Evolutionary conservation across 2,113 vertebrate species (phyloP), one percentile per base, ranked within the genome.

Genomic region (Passer montanus): DNA sequence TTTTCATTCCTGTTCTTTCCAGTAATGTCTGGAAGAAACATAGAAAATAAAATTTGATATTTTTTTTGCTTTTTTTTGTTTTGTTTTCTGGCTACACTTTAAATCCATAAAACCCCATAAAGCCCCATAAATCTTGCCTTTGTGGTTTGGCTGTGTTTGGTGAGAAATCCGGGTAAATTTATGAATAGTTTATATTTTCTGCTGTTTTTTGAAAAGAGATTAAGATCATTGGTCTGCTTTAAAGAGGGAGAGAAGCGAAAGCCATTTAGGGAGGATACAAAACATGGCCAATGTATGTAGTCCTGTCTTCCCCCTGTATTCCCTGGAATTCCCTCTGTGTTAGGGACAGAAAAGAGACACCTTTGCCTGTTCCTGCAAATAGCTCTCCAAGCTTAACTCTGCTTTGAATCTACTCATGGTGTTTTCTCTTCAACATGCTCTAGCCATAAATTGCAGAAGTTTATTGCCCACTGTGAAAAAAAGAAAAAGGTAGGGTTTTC

Each of bases 1-100:
- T 95, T 83, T 70, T 77, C 46, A 90, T 93, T 96, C 39, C 31
- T 88, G 23, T 73, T 26, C 58, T 93, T 83, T 93, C 55, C 80
- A 84, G 33, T 80, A 90, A 92, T 31, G 39, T 46, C 47, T 90
- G 46, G 39, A 43, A 82, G 35, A 90, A 63, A 62, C 5, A 31
- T 0, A 81, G 39, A 53, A 37, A 66, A 80, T 59, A 46, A 7
- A 1, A 4, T 50, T 72, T 53, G 5, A 30, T 17, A 22, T 3
- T 13, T 22, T 50, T 21, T 44, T 24, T 27, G 1, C 3, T 50
- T 75, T 75, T 4, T 10, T 55, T 91, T 56, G 1, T 17, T 87
- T 72, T 72, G 2, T 23, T 79, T 86, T 56, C 27, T 75, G 28
- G 3, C 21, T 81, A 22, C 31, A 50, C 9, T 67, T 87, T 33